Evolutionary conservation across 2,888 invertebrate species (phyloP), one percentile per base, ranked within the genome.

Genomic region (Himalopsyche anomala): DNA sequence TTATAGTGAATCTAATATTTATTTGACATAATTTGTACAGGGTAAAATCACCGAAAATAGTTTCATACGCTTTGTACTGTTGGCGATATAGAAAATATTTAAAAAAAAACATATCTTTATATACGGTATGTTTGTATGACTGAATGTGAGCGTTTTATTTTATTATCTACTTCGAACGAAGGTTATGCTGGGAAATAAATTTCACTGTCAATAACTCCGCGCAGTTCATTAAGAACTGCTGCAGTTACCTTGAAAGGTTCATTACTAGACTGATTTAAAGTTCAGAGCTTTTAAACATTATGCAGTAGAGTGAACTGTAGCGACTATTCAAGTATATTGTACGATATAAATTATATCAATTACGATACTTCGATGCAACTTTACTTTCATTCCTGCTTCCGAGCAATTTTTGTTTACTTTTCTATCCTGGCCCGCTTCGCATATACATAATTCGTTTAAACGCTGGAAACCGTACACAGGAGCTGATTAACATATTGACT

Each of bases 121-220:
- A 51, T 3, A 15, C 15, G 12, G 51, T 15, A 51, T 15, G 15
- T 51, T 15, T 1, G 51, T 51, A 51, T 51, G 3, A 51, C 15
- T 51, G 15, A 15, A 51, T 51, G 51, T 51, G 15, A 5, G 5
- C 51, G 15, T 62, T 62, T 62, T 19, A 9, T 19, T 11, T 5
- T 28, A 55, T 17, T 55, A 19, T 62, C 62, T 62, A 62, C 19
- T 62, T 62, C 28, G 4, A 62, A 62, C 6, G 62, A 19, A 62
- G n/a, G 62, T 62, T 62, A 62, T 19, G 19, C 11, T 19, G 62
- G 62, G 28, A 62, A 62, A 51, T 51, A 51, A 12, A 62, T 62
- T 62, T 62, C 62, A 62, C 62, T 62, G 62, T 15, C 62, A 62
- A 19, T n/a, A 62, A 62, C 62, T 19, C 19, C 8, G 62, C 62